Evolutionary conservation across 2,888 invertebrate species (phyloP).

Genomic region (Chloroclystis v-ata): DNA sequence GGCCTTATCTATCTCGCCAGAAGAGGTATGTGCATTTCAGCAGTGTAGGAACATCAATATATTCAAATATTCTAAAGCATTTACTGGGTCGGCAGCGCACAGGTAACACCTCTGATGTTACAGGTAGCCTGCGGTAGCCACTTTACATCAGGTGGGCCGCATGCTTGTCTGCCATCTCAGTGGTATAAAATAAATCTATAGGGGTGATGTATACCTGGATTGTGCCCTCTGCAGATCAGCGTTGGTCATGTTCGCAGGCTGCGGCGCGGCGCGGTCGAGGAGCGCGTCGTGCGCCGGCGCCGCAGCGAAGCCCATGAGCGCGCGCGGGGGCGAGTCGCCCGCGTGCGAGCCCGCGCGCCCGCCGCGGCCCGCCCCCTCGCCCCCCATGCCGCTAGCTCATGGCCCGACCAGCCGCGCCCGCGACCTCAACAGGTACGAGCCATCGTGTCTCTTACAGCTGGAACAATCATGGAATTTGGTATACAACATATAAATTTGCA

Average conservation of each 20-base stretch:
- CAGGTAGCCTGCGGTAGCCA: too few species aligned
- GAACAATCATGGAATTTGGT: too few species aligned
- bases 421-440: constrained; percentile 53
- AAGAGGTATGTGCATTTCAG: too few species aligned
- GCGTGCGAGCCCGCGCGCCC: constrained; percentile 79
- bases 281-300: constrained; percentile 79
- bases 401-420: constrained; percentile 56
- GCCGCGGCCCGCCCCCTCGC: constrained; percentile 81
- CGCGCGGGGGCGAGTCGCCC: constrained; percentile 80
- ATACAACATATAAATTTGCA: too few species aligned
- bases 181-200: too few species aligned
- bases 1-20: too few species aligned
- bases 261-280: constrained; percentile 72
- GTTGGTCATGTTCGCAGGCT: constrained; percentile 40
- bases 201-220: constrained; percentile 66
- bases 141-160: too few species aligned
- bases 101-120: too few species aligned
- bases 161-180: too few species aligned
- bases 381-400: constrained; percentile 78
- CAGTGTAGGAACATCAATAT: too few species aligned
- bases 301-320: constrained; percentile 77
- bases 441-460: constrained; percentile 30
- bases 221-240: constrained; percentile 83
- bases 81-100: too few species aligned
- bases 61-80: too few species aligned